A percentile compares a stretch with the other conserved stretches of the same genome.
Evolutionary conservation across 2,888 invertebrate genomes (phyloP).

Genomic region (Sarcophaga caerulescens): DNA sequence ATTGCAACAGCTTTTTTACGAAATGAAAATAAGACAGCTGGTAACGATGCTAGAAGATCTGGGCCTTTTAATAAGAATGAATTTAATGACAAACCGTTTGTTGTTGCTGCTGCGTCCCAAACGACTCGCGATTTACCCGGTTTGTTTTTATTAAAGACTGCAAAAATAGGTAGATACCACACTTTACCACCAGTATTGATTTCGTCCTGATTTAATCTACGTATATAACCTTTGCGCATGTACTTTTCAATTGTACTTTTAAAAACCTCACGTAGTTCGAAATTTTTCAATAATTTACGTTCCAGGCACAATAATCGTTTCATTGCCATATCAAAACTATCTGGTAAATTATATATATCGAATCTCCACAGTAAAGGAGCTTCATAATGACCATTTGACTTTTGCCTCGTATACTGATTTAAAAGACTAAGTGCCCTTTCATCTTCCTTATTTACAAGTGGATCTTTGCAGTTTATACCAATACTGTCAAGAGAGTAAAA

Average conservation of each 20-base stretch:
- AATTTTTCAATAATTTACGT: not conserved
- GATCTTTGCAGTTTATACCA: conserved; percentile 36
- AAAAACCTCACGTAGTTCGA: not conserved
- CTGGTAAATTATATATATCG: not conserved
- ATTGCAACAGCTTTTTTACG: too few relatives aligned
- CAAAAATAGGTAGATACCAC: conserved; percentile 43
- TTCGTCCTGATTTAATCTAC: not conserved
- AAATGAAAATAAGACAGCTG: too few relatives aligned
- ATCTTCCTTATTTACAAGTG: not conserved
- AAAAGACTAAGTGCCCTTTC: not conserved
- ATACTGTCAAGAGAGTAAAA: conserved; percentile 44
- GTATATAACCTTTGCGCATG: not conserved
- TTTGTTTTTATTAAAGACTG: conserved; percentile 37
- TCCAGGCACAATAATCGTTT: conserved; percentile 1
- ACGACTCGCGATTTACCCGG: too few relatives aligned
- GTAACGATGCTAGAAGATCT: too few relatives aligned
- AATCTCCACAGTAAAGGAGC: conserved; percentile 6
- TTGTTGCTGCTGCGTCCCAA: conserved; percentile 56
- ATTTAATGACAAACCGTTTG: too few relatives aligned
- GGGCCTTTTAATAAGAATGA: too few relatives aligned
- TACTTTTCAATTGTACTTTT: not conserved
- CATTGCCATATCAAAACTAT: conserved; percentile 5
- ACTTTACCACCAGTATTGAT: conserved; percentile 1
- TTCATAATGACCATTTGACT: conserved; percentile 6
- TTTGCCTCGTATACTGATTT: conserved; percentile 4